Evolutionary conservation across 2,113 vertebrate species (phyloP), one percentile per base, ranked within the genome.

Genomic region (Chroicocephalus ridibundus): DNA sequence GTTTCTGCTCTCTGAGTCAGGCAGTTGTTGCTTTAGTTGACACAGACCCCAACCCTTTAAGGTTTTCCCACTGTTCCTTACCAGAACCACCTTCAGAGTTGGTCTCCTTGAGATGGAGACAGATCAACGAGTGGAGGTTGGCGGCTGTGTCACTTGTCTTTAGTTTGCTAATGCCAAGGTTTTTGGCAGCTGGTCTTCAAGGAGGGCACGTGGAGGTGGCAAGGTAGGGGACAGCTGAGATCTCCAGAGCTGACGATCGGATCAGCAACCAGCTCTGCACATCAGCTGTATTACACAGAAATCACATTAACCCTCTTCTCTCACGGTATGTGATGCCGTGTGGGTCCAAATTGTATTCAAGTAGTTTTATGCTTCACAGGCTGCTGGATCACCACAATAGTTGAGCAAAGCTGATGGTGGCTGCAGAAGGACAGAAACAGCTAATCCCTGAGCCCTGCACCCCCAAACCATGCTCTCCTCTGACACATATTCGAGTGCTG

Each of bases 1-100:
- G 55, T 69, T 96, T 96, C 64, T 96, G 44, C 71, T 85, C 70
- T 90, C 58, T 13, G 20, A 91, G 54, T 91, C 90, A 94, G 75
- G 24, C 87, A 51, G 31, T 90, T 94, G 58, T 75, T 94, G 58
- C 70, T 94, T 60, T 25, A 84, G 70, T 91, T 86, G 86, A 82
- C 8, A 7, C 34, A 93, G 74, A 65, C 70, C 34, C 61, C 54
- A 69, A 22, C 10, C 24, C n/a, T 77, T 88, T 72, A 82, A 80
- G 40, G 15, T 91, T 82, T 93, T 90, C 40, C 66, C 47, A 49
- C 32, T 57, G 26, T 11, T 95, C 52, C 52, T 77, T 85, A 52
- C 20, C 24, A 72, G 49, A 92, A 34, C 20, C n/a, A 80, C 31
- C 27, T 80, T 94, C 66, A 66, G 40, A 82, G 46, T 2, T 77